These are phyloP conservation scores for Pseudolaguvia tuberculata DNA, from an alignment of 2,113 vertebrate genomes.

Conservation along the genomic window DNA sequence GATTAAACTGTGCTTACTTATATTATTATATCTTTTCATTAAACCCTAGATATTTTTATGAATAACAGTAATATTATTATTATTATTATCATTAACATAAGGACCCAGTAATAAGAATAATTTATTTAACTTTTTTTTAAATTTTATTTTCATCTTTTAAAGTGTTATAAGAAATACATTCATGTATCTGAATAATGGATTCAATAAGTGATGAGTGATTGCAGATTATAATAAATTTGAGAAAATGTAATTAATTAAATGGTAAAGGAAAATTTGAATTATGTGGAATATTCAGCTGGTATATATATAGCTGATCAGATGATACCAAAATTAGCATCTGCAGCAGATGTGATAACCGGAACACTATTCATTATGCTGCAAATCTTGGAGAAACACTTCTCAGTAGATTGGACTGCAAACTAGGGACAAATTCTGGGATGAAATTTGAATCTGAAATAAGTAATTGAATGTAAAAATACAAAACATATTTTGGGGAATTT, in stretches of 20 bases:
- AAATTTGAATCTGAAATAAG: no score
- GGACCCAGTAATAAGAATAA: no score
- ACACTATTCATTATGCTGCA: not conserved
- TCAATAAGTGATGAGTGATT: not conserved
- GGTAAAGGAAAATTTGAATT: not conserved
- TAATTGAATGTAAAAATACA: not conserved
- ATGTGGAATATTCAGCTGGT: not conserved
- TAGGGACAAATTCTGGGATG: no score
- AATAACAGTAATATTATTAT: not conserved
- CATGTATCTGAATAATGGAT: not conserved
- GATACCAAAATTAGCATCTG: not conserved
- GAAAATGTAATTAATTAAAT: not conserved
- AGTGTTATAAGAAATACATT: not conserved
- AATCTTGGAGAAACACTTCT: no score
- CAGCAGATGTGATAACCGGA: not conserved
- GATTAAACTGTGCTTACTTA: slow-evolving; percentile 26
- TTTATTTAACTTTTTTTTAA: no score
- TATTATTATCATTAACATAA: not conserved
- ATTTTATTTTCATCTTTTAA: no score
- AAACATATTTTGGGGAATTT: not conserved
- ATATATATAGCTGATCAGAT: not conserved
- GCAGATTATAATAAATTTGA: not conserved
- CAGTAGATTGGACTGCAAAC: no score
- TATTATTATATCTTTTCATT: not conserved
- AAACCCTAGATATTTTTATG: not conserved